Evolutionary conservation across 2,888 invertebrate species (phyloP).

Genomic region (Uropetala carovei): DNA sequence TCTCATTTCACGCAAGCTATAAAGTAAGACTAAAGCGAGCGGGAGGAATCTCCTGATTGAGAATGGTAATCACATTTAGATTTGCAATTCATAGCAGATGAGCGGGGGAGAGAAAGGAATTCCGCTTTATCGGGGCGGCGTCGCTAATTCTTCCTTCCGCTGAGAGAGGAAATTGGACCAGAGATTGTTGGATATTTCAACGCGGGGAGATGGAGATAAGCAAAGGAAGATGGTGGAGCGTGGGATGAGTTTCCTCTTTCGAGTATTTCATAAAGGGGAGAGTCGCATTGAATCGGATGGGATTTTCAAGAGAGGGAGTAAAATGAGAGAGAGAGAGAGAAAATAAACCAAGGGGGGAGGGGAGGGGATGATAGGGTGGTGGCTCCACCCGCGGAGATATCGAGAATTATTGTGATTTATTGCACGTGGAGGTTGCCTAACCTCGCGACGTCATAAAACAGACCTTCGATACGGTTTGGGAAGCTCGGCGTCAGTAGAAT

Average conservation of each 20-base stretch:
- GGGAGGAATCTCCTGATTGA: constrained; percentile 49
- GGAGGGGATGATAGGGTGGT: neutral
- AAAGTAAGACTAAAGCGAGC: neutral
- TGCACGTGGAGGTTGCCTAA: neutral
- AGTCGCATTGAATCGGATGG: neutral
- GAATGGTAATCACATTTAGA: constrained; percentile 59
- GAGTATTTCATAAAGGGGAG: constrained; percentile 33
- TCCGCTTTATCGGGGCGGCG: constrained; percentile 31
- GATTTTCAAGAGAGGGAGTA: neutral
- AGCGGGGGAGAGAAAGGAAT: constrained; percentile 36
- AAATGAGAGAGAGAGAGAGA: neutral
- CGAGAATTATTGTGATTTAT: constrained; percentile 50
- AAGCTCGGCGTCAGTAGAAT: neutral
- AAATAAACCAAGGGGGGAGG: neutral
- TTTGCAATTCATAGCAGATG: constrained; percentile 38
- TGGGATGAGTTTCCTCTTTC: neutral
- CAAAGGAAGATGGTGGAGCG: neutral
- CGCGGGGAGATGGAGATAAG: neutral
- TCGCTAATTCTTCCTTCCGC: constrained; percentile 55
- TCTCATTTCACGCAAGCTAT: neutral
- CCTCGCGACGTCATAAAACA: constrained; percentile 38
- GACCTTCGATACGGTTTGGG: constrained; percentile 15
- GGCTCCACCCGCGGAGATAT: constrained; percentile 4
- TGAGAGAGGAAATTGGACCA: constrained; percentile 52
- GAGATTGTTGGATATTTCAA: constrained; percentile 52